A percentile compares a stretch with the other conserved stretches of the same genome.
Conservation (phyloP, 2,888 invertebrate genomes). For the Cantharis rustica region DNA sequence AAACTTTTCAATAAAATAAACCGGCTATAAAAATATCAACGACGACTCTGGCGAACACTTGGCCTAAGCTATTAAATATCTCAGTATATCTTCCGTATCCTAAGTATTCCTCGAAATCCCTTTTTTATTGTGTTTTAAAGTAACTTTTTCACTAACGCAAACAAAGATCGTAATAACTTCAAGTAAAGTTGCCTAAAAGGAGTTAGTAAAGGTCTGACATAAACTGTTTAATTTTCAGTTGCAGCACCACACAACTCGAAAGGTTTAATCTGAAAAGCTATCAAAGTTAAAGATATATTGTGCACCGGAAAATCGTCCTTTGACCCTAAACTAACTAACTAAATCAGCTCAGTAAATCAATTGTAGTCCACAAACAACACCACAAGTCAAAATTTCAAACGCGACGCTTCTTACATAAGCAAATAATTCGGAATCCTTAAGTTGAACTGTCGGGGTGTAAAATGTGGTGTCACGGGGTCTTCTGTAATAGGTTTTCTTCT, state of each 20-base stretch:
- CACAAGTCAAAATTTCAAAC: slow-evolving; percentile 16
- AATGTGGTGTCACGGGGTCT: neutral
- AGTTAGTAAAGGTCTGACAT: neutral
- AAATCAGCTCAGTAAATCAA: slow-evolving; percentile 17
- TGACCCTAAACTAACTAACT: slow-evolving; percentile 19
- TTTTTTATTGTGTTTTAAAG: neutral
- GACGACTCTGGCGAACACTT: neutral
- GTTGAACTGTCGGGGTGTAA: neutral
- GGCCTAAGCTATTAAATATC: neutral
- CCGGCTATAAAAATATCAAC: neutral
- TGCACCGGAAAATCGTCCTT: slow-evolving; percentile 7
- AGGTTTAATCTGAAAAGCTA: slow-evolving; percentile 17
- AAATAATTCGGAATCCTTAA: neutral
- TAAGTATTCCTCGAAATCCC: neutral
- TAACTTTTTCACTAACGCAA: neutral
- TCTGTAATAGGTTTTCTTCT: neutral
- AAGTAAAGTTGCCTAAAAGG: neutral
- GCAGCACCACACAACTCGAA: slow-evolving; percentile 7
- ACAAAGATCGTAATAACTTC: neutral
- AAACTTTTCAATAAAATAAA: neutral
- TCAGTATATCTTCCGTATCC: neutral
- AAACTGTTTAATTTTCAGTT: neutral
- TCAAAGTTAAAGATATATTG: slow-evolving; percentile 15
- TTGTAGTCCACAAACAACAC: slow-evolving; percentile 12
- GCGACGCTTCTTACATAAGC: neutral